A percentile compares a stretch with the other conserved stretches of the same genome.
Evolutionary conservation across 2,888 invertebrate species (phyloP).

Genomic region (Drosophila austrosaltans): DNA sequence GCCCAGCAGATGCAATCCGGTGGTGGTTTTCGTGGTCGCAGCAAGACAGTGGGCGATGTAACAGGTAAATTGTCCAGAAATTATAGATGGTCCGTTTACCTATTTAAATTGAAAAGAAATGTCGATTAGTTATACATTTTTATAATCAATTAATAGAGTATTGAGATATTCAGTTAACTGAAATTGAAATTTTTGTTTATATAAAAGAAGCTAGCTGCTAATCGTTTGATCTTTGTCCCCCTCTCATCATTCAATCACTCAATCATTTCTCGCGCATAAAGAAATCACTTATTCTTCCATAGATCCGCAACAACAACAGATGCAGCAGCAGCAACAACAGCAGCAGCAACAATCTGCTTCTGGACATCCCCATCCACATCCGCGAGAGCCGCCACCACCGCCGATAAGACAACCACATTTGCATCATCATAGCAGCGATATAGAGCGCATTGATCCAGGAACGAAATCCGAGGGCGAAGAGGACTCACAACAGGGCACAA

Average conservation of each 20-base stretch:
- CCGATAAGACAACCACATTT: slow-evolving; percentile 82
- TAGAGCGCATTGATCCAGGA: slow-evolving; percentile 88
- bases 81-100: too few species aligned
- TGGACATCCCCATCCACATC: slow-evolving; percentile 68
- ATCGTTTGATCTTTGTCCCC: slow-evolving; percentile 4
- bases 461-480: slow-evolving; percentile 94
- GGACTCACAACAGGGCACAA: slow-evolving; percentile 88
- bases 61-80: slow-evolving; percentile 85
- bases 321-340: slow-evolving; percentile 49
- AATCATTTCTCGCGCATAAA: slow-evolving; percentile 51
- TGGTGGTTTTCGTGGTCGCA: slow-evolving; percentile 90
- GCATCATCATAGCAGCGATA: slow-evolving; percentile 82
- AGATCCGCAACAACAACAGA: slow-evolving; percentile 73
- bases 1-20: slow-evolving; percentile 80
- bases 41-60: slow-evolving; percentile 95
- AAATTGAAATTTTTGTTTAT: slow-evolving; percentile 35
- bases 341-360: slow-evolving; percentile 39
- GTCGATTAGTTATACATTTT: too few species aligned
- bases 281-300: slow-evolving; percentile 79
- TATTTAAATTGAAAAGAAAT: too few species aligned
- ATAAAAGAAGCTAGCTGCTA: slow-evolving; percentile 29
- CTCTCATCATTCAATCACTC: slow-evolving; percentile 17
- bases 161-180: too few species aligned
- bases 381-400: slow-evolving; percentile 76
- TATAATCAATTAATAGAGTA: too few species aligned